These are phyloP conservation scores for Echinarachnius parma DNA, from an alignment of 53 echinoderm and acorn worm species.

Conservation along the genomic window DNA sequence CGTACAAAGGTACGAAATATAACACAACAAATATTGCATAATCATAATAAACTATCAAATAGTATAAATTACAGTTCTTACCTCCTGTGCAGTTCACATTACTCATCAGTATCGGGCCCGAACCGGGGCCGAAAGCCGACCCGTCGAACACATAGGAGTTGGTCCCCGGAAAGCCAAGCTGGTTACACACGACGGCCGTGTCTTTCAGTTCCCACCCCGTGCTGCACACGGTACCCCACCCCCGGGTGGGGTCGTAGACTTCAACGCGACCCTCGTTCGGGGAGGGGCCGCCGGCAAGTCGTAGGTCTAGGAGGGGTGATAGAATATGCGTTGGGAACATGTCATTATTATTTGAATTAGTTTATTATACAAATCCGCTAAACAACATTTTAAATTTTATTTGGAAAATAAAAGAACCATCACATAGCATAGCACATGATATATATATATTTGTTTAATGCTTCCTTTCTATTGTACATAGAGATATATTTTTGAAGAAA, in stretches of 20 bases:
- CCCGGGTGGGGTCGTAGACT: constrained; percentile 46
- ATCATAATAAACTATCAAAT: neutral
- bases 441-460: too few species aligned
- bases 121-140: constrained; percentile 21
- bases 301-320: too few species aligned
- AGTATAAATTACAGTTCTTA: neutral
- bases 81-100: constrained; percentile 30
- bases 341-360: too few species aligned
- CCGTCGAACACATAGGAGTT: constrained; percentile 21
- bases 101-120: constrained; percentile 1
- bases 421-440: too few species aligned
- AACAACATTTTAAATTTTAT: too few species aligned
- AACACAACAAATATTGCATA: too few species aligned
- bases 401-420: too few species aligned
- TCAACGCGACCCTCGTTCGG: constrained; percentile 73
- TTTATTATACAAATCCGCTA: too few species aligned
- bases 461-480: too few species aligned
- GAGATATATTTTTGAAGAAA: too few species aligned
- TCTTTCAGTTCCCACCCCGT: constrained; percentile 50
- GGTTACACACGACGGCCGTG: constrained; percentile 56
- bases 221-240: constrained; percentile 66
- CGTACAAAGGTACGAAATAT: too few species aligned
- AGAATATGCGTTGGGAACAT: too few species aligned
- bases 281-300: constrained; percentile 58
- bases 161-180: constrained; percentile 65